Evolutionary conservation across 1,140 invertebrate genomes (phyloP).

Genomic region (Ceratosolen solmsi): DNA sequence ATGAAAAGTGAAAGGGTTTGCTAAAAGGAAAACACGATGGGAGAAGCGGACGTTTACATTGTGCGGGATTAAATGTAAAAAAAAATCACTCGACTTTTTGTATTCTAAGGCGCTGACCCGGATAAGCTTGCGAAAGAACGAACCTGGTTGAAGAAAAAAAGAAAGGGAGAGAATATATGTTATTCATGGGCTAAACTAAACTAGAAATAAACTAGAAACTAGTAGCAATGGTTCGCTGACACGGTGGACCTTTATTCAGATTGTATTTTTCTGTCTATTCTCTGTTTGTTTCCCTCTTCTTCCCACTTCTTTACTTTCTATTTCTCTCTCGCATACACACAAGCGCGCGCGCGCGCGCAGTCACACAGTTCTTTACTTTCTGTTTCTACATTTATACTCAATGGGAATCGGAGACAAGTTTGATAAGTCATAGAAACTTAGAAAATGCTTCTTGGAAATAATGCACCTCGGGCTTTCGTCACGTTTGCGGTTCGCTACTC

Average conservation of each 20-base stretch:
- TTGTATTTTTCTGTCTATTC: neutral
- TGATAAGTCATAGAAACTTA: constrained; percentile 40
- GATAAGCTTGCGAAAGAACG: constrained; percentile 15
- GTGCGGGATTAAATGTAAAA: constrained; percentile 25
- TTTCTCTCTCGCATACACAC: too few relatives aligned
- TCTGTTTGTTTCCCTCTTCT: neutral
- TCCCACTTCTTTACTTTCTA: neutral
- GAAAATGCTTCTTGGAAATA: constrained; percentile 43
- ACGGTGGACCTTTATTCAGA: constrained; percentile 6
- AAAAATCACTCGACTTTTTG: constrained; percentile 30
- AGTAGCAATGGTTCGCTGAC: constrained; percentile 14
- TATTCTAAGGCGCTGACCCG: constrained; percentile 39
- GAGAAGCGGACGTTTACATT: neutral
- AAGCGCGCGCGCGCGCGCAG: too few relatives aligned
- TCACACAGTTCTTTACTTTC: neutral
- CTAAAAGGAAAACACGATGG: neutral
- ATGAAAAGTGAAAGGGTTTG: constrained; percentile 29
- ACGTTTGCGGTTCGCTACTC: constrained; percentile 2
- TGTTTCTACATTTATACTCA: neutral
- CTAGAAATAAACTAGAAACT: constrained; percentile 36
- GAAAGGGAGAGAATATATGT: neutral
- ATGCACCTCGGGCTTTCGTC: constrained; percentile 37
- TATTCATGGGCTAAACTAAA: too few relatives aligned
- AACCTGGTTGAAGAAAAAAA: neutral
- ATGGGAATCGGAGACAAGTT: constrained; percentile 26